Percentiles rank a stretch among this genome's conserved stretches.
Evolutionary conservation across 2,888 invertebrate genomes (phyloP).

Genomic region (Heliconius cydno): DNA sequence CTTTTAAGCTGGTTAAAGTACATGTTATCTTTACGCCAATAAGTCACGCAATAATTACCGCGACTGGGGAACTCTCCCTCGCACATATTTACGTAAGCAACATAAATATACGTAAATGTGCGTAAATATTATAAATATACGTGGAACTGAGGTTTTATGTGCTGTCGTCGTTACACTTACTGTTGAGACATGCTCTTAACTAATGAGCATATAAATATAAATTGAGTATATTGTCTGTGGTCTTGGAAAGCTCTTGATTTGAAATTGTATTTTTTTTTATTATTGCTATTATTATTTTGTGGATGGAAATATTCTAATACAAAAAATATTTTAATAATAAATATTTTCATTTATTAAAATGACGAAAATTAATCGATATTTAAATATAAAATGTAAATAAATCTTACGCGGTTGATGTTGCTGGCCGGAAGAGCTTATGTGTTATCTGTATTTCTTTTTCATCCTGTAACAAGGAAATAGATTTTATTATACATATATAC

Average conservation of each 20-base stretch:
- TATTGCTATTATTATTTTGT: background rate
- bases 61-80: conserved; percentile 71
- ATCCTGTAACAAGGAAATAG: conserved; percentile 69
- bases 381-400: background rate
- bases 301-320: background rate
- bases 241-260: conserved; percentile 23
- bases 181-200: background rate
- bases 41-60: conserved; percentile 83
- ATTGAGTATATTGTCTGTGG: background rate
- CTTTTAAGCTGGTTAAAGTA: conserved; percentile 63
- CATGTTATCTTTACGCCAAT: conserved; percentile 81
- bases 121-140: conserved; percentile 73
- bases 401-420: conserved; percentile 74
- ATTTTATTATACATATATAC: background rate
- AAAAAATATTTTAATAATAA: too few species aligned
- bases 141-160: conserved; percentile 51
- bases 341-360: background rate
- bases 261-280: background rate
- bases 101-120: conserved; percentile 58
- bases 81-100: conserved; percentile 76
- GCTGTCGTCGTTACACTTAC: background rate
- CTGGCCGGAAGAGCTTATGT: conserved; percentile 77
- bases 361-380: background rate
- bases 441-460: conserved; percentile 70
- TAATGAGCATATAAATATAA: background rate